Base-by-base conservation (phyloP, 2,797 vertebrate genomes). In the Synanceia verrucosa region DNA sequence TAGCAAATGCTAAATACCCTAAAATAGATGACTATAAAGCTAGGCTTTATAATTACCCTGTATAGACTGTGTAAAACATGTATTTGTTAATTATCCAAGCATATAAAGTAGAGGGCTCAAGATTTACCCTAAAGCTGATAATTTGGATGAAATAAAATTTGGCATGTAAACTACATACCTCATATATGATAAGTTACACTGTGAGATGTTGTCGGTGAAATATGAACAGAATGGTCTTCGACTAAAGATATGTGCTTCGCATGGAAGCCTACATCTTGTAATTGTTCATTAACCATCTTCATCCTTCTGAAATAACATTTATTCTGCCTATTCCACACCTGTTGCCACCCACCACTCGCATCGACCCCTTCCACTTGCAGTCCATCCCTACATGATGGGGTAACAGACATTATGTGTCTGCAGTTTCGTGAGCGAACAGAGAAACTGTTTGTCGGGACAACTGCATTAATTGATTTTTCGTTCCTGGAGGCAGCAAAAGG, bases 391-490 rank as follows among this genome's bases (percentile, higher is more conserved):
- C 67, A 62, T 19, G 26, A 4, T 21, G 21, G 5, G 23, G 19
- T 37, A 16, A 46, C 23, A 47, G 23, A 76, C 14, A 37, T 31
- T 2, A 52, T 31, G 19, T 44, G 41, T 26, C 33, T 44, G 23
- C 46, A 61, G 19, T 28, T 44, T 53, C 53, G 52, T 18, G 11
- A 74, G 53, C 34, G 8, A 16, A 85, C 58, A 14, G 28, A 78
- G 43, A 73, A 58, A 36, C 24, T 34, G 43, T 85, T 82, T 67
- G 63, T 66, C 31, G 1, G 59, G 48, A 81, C 60, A 68, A 50
- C 60, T 62, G 59, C 51, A 60, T 58, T 51, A 74, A 85, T 80
- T 52, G 79, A 86, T 81, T 79, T 84, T 68, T 36, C 60, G 53
- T 60, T 79, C 72, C 51, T 65, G 70, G 48, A 61, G 64, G 46